Conservation (phyloP, 2,113 vertebrate species). For the Phodopus roborovskii region DNA sequence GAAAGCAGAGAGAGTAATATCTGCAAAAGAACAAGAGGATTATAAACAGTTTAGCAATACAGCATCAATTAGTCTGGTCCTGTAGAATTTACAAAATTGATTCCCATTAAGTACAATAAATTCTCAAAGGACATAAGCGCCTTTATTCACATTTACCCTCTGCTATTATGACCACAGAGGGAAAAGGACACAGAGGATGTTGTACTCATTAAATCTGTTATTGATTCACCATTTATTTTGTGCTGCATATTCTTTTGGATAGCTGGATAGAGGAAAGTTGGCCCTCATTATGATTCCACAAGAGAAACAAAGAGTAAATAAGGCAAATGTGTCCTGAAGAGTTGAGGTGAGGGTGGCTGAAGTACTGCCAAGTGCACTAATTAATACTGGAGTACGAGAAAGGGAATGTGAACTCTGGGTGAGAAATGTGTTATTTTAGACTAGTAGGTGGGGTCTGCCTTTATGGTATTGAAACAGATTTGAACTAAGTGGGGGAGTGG, state of each 20-base stretch:
- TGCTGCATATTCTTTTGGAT: not conserved
- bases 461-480: not conserved
- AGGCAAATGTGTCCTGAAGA: not conserved
- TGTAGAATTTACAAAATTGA: not conserved
- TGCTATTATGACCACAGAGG: not conserved
- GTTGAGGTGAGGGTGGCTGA: not conserved
- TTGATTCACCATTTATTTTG: not conserved
- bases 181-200: not conserved
- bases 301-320: not conserved
- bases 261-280: not conserved
- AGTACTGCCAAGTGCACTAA: not conserved
- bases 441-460: not conserved
- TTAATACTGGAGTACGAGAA: not conserved
- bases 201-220: not conserved
- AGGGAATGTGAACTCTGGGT: not conserved
- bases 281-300: not conserved
- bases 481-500: not conserved
- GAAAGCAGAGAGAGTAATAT: not conserved
- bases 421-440: not conserved
- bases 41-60: not conserved
- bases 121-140: not conserved
- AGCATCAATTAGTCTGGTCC: not conserved
- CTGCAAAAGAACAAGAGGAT: not conserved
- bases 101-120: not conserved
- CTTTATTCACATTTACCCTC: not conserved